Evolutionary conservation across 2,888 invertebrate genomes (phyloP), one percentile per base, ranked within the genome.

Genomic region (Hermaeophaga mercurialis): DNA sequence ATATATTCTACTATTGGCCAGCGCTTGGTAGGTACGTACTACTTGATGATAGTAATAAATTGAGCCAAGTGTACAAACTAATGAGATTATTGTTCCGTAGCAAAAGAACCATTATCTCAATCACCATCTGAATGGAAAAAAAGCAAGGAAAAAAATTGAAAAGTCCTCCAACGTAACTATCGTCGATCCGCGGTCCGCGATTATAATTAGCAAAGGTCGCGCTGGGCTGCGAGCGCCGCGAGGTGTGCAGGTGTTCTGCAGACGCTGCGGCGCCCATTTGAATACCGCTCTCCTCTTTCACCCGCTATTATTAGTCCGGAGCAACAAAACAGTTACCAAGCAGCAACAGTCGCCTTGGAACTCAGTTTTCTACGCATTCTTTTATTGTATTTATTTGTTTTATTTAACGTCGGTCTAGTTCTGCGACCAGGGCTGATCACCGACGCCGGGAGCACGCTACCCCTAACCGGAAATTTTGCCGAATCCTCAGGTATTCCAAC

Each of bases 171-270:
- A 24, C 18, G 31, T 19, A 46, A 12, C 9, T 18, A 45, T 22
- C 28, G 45, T 45, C 36, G 36, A 48, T 48, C 18, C 17, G 48
- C 14, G 7, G 8, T 44, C 26, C 28, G 28, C 26, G 44, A 65
- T 73, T 71, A 70, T 73, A 73, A 75, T 75, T 75, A 75, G 75
- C 74, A 75, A 75, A 75, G 75, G 75, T 75, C 75, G 74, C 70
- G 66, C 64, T 70, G 48, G 48, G 38, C 38, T 38, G 31, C 6
- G 68, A 73, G 68, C 66, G 75, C 75, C 76, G 72, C 74, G 73
- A 75, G 75, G 73, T 74, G 70, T 75, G 75, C 75, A 75, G 75
- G 75, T 75, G 75, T 75, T 67, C 74, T 65, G 57, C 68, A 74
- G 73, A 75, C 74, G 72, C 68, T 64, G 62, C 68, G 74, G 74